phyloP scores from a whole-genome alignment of 2,113 vertebrate genomes.

The Corvus cornix region DNA sequence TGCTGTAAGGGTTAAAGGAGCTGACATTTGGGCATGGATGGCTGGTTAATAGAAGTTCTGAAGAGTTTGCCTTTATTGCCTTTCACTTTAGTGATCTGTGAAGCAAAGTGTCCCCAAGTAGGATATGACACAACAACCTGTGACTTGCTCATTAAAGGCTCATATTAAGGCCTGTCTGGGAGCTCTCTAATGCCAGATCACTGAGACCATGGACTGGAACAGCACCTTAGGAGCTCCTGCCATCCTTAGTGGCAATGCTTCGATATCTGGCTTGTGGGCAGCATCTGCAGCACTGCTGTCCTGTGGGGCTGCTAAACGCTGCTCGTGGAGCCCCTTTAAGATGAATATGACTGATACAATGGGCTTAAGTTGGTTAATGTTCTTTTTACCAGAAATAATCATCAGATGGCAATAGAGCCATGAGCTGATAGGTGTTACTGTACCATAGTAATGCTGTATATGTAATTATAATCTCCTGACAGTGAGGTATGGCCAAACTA shows the following conservation, averaged over 20 bases:
- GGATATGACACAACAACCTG: background rate
- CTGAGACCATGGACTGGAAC: background rate
- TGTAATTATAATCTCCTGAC: background rate
- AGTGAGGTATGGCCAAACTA: background rate
- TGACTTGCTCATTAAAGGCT: background rate
- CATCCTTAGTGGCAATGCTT: background rate
- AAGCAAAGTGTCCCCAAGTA: conserved; percentile 4
- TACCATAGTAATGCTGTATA: background rate
- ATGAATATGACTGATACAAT: conserved; percentile 34
- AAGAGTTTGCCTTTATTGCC: background rate
- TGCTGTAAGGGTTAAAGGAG: background rate
- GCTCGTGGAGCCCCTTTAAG: conserved; percentile 25
- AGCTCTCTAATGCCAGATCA: conserved; percentile 18
- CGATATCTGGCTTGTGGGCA: background rate
- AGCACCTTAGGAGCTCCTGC: background rate
- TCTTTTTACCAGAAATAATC: conserved; percentile 28
- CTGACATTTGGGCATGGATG: background rate
- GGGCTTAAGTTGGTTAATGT: background rate
- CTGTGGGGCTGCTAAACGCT: conserved; percentile 31
- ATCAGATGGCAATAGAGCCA: background rate
- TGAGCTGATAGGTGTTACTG: background rate
- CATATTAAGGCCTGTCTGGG: conserved; percentile 4
- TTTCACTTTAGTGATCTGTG: conserved; percentile 14
- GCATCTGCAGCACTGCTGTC: background rate
- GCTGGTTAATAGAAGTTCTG: background rate